Percentiles rank a stretch among this genome's conserved stretches.
phyloP scores from a whole-genome alignment of 2,888 invertebrate genomes.

The Ennomos quercinarius region DNA sequence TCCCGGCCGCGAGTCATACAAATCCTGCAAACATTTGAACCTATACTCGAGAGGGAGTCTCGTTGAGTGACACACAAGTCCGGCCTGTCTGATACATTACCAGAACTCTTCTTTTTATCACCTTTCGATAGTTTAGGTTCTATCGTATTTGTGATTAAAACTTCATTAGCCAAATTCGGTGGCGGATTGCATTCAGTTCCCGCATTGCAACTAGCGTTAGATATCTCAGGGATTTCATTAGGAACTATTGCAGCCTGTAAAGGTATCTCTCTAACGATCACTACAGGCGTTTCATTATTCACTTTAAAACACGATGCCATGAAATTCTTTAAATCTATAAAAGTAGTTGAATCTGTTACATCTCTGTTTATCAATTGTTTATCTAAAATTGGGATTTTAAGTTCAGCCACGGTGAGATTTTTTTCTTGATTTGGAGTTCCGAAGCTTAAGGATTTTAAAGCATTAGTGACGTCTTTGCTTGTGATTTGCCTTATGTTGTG shows the following conservation, averaged over 20 bases:
- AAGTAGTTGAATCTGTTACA: conserved; percentile 54
- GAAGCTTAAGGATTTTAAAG: conserved; percentile 68
- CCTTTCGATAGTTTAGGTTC: conserved; percentile 61
- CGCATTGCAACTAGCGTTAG: conserved; percentile 54
- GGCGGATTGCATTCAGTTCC: conserved; percentile 49
- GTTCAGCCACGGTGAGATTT: conserved; percentile 57
- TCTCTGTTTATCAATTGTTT: conserved; percentile 45
- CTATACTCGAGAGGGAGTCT: conserved; percentile 82
- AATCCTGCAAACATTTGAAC: conserved; percentile 88
- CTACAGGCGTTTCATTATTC: conserved; percentile 55
- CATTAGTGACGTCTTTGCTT: conserved; percentile 68
- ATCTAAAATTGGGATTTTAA: conserved; percentile 60
- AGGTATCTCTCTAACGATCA: conserved; percentile 50
- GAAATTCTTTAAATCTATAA: conserved; percentile 70
- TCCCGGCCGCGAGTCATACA: conserved; percentile 84
- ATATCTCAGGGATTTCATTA: conserved; percentile 46
- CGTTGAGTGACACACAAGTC: conserved; percentile 64
- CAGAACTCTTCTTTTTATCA: conserved; percentile 69
- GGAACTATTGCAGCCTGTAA: conserved; percentile 50
- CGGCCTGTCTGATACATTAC: conserved; percentile 65
- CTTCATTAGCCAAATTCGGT: conserved; percentile 54
- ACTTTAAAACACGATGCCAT: conserved; percentile 74
- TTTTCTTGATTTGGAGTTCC: conserved; percentile 50
- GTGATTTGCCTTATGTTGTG: conserved; percentile 72
- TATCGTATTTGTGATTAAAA: conserved; percentile 55